Conservation (phyloP, 2,888 invertebrate species). For the Piscicola geometra region DNA sequence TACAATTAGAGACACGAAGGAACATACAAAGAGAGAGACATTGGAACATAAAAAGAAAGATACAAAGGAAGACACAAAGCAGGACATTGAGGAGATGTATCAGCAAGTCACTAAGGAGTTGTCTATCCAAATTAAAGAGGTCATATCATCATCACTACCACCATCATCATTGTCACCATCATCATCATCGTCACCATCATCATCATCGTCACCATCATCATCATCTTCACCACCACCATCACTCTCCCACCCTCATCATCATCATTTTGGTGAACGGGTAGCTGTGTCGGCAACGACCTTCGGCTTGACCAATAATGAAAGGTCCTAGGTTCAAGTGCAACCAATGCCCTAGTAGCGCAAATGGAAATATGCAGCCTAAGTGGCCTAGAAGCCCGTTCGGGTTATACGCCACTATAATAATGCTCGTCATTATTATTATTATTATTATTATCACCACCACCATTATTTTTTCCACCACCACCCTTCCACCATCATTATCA, state of each 20-base stretch:
- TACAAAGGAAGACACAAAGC: background rate
- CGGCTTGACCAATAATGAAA: too few relatives aligned
- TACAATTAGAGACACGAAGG: background rate
- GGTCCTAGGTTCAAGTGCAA: too few relatives aligned
- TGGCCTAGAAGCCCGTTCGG: too few relatives aligned
- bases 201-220: background rate
- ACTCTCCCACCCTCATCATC: background rate
- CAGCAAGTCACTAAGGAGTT: background rate
- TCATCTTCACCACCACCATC: background rate
- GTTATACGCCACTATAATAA: too few relatives aligned
- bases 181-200: background rate
- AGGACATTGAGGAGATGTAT: background rate
- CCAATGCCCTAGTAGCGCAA: too few relatives aligned
- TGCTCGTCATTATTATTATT: too few relatives aligned
- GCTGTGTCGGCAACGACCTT: too few relatives aligned
- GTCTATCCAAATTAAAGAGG: conserved; percentile 9
- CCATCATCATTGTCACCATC: background rate
- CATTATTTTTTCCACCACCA: background rate
- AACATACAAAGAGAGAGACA: background rate
- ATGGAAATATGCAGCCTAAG: too few relatives aligned
- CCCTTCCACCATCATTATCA: background rate
- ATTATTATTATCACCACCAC: too few relatives aligned
- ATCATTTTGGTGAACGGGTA: too few relatives aligned
- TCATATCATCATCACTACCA: too few relatives aligned
- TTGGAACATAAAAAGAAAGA: background rate